These are phyloP conservation scores for Drosophila ohnishii DNA, from an alignment of 1,140 invertebrate species.

Conservation along the genomic window DNA sequence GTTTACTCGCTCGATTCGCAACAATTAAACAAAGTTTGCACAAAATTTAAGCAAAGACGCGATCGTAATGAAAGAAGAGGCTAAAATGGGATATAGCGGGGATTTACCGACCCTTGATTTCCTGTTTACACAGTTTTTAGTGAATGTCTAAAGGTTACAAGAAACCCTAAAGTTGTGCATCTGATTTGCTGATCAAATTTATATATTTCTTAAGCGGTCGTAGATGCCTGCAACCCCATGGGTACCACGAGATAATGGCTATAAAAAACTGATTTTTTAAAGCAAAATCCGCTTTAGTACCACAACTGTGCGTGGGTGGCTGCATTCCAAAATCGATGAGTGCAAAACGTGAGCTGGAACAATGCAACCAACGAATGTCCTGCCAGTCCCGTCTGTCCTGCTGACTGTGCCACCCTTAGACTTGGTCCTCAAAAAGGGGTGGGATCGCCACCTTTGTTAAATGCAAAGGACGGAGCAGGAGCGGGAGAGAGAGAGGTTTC, in stretches of 20 bases:
- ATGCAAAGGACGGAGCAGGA: neutral
- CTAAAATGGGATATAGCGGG: neutral
- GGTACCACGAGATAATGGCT: neutral
- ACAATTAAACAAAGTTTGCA: slow-evolving; percentile 32
- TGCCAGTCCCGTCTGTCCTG: slow-evolving; percentile 3
- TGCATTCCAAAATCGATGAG: slow-evolving; percentile 17
- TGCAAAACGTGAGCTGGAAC: slow-evolving; percentile 34
- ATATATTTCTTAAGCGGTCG: neutral
- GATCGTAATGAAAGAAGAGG: neutral
- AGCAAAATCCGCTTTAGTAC: neutral
- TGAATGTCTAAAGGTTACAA: neutral
- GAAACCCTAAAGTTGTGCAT: neutral
- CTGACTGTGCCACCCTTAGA: slow-evolving; percentile 11
- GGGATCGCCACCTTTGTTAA: slow-evolving; percentile 4
- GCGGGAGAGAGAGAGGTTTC: neutral
- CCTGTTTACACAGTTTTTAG: neutral
- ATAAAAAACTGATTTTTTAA: neutral
- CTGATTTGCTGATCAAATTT: neutral
- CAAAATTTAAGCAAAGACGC: neutral
- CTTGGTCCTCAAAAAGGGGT: slow-evolving; percentile 12
- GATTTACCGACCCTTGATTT: neutral
- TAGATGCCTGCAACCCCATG: neutral
- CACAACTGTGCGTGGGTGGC: neutral
- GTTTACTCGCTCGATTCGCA: slow-evolving; percentile 30
- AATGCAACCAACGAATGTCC: slow-evolving; percentile 23